Evolutionary conservation across 2,888 invertebrate genomes (phyloP), one percentile per base, ranked within the genome.

Genomic region (Tetrapedia diversipes): DNA sequence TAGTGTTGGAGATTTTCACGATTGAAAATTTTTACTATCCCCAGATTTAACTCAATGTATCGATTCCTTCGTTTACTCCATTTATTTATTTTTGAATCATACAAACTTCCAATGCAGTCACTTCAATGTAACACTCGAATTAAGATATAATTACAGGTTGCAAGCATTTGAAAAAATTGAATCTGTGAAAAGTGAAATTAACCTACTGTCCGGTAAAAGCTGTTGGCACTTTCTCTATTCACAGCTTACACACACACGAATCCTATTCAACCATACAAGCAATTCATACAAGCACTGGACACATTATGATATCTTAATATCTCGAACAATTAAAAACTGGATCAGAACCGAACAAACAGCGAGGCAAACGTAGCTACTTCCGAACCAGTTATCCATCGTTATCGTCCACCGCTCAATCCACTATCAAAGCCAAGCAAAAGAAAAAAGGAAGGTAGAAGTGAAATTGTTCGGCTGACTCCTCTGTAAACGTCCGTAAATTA

Each of bases 401-500:
- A 75, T n/a, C 60, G 45, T 27, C 57, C 29, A 47, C 32, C 32
- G 39, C 43, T 34, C 61, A 32, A 39, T 34, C 32, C 43, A 56
- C 45, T 37, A 63, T 24, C 53, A 54, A 34, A 45, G 49, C 11
- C 11, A 53, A 34, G 22, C 49, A 54, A 69, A 68, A 49, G n/a
- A 56, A 61, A 47, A 10, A 49, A 54, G 39, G 39, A 59, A 51
- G 34, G n/a, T 19, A 24, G 37, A 53, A n/a, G 34, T 51, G 41
- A 16, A 59, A 29, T 49, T 24, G 60, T 47, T 53, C 22, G 49
- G 45, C 51, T 63, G 59, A 71, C 61, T 67, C 45, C 51, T 22
- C 59, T 37, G 57, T 67, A 66, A 82, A 72, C 66, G 65, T 59
- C 59, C n/a, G 73, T 66, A 72, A 83, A 86, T 86, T 77, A 87